Evolutionary conservation across 1,140 invertebrate species (phyloP), one percentile per base, ranked within the genome.

Genomic region (Triops longicaudatus): DNA sequence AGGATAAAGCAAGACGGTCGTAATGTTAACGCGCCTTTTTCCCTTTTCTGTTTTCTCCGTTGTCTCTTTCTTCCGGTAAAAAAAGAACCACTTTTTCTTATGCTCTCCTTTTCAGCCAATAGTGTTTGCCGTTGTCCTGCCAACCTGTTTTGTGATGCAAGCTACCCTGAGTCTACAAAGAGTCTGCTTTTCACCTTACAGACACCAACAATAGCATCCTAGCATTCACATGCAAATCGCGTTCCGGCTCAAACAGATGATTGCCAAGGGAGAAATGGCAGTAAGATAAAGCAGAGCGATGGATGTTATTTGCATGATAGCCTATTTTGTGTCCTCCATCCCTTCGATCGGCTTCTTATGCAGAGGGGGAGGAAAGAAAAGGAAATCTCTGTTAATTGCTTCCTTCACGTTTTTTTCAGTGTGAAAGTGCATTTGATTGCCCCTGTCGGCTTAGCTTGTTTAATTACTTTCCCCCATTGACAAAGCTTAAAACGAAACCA

Each of bases 71-170:
- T 22, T 63, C n/a, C n/a, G 17, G 50, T 37, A 37, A 37, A 37
- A 37, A 37, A 37, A 63, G 22, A 63, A 22, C 50, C 22, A 63
- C 50, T 63, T 63, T 63, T 63, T 63, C 22, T 63, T n/a, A 5
- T 63, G 9, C 22, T 63, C 50, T 63, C 22, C 50, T 63, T n/a
- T 63, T 5, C 22, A 4, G 17, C 50, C 50, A 63, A 63, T 63
- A 22, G 50, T 63, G 50, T 63, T 63, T 63, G 50, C 6, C 22
- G 50, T 17, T 37, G 22, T 63, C 17, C 50, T 63, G n/a, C 50
- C 50, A 63, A 63, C 50, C 50, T 63, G 50, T 63, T 37, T 63
- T 63, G 50, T 63, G 50, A 63, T 63, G 50, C 50, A 63, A 63
- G 14, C 50, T n/a, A 6, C 50, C 50, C 50, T 17, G 50, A 63